A percentile compares a stretch with the other conserved stretches of the same genome.
Conservation (phyloP, 2,888 invertebrate genomes). For the Carterocephalus palaemon region DNA sequence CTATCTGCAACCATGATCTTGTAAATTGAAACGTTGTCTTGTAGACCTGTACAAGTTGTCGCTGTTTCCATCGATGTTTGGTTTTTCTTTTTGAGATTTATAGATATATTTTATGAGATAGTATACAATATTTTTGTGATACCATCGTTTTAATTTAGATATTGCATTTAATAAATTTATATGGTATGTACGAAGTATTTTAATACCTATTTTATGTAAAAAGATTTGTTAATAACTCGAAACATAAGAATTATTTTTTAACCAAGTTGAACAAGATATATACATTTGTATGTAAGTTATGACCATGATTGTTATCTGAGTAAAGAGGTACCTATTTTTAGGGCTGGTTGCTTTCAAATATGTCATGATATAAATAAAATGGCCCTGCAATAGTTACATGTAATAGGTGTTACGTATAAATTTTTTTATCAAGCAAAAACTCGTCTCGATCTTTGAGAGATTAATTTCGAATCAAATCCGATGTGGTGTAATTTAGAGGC, state of each 20-base stretch:
- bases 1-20: conserved; percentile 67
- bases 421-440: conserved; percentile 20
- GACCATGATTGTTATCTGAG: too few species aligned
- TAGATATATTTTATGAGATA: conserved; percentile 32
- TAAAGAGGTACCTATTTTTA: too few species aligned
- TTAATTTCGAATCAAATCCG: conserved; percentile 73
- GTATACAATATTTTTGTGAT: conserved; percentile 14
- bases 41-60: conserved; percentile 49
- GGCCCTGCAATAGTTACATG: too few species aligned
- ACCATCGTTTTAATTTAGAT: not conserved
- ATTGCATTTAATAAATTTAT: too few species aligned
- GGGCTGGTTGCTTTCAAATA: too few species aligned
- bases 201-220: too few species aligned
- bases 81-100: conserved; percentile 30
- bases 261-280: too few species aligned
- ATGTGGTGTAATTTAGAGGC: conserved; percentile 71
- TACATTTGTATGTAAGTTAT: too few species aligned
- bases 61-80: conserved; percentile 35
- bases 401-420: conserved; percentile 15
- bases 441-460: conserved; percentile 49
- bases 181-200: too few species aligned
- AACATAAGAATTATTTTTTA: too few species aligned
- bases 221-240: too few species aligned
- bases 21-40: conserved; percentile 72
- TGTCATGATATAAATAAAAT: not conserved